phyloP scores from a whole-genome alignment of 2,888 invertebrate species.

The Pachliopta kotzebuea region DNA sequence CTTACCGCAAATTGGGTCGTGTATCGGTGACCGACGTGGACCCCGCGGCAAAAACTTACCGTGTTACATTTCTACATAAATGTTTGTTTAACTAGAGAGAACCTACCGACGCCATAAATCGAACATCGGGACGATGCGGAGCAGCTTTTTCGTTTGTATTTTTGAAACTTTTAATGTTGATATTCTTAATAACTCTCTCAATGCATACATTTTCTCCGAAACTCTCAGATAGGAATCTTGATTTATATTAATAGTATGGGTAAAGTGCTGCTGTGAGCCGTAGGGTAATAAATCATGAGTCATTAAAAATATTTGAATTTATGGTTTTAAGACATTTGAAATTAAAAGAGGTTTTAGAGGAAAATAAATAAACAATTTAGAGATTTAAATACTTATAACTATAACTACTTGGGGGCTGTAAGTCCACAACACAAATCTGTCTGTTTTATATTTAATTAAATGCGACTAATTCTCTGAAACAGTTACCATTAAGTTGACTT shows the following conservation, averaged over 20 bases:
- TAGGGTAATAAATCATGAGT: not conserved
- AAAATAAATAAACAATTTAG: not conserved
- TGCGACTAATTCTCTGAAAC: not conserved
- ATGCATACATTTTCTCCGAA: conserved; percentile 7
- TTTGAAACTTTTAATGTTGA: conserved; percentile 5
- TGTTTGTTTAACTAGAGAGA: conserved; percentile 49
- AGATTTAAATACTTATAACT: too few species aligned
- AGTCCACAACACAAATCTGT: not conserved
- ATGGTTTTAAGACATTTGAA: not conserved
- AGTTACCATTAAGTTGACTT: not conserved
- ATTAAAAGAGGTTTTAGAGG: not conserved
- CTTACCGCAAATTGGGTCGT: conserved; percentile 30
- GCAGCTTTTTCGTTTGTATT: conserved; percentile 13
- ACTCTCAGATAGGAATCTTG: conserved; percentile 2
- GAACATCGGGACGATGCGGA: conserved; percentile 16
- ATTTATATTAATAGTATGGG: not conserved
- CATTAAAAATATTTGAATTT: not conserved
- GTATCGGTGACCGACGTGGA: conserved; percentile 42
- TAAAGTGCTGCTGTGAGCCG: not conserved
- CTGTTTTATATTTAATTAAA: not conserved
- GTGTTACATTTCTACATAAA: conserved; percentile 65
- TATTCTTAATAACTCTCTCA: conserved; percentile 4
- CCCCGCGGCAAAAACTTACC: conserved; percentile 53
- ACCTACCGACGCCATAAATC: conserved; percentile 32
- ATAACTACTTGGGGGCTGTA: too few species aligned